Conservation (phyloP, 2,113 vertebrate genomes). For the Nerophis lumbriciformis region DNA sequence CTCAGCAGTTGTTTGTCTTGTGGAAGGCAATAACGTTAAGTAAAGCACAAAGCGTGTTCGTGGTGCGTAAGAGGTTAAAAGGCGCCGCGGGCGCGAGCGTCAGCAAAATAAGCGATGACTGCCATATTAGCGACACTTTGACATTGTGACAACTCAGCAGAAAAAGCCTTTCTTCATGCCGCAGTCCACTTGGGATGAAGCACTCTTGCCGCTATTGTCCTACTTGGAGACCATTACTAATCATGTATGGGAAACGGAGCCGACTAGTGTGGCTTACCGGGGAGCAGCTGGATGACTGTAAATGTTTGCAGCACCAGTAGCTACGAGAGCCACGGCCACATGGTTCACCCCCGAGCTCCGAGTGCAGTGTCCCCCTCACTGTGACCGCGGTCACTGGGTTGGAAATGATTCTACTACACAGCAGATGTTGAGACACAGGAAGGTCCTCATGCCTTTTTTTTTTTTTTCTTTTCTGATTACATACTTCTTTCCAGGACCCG, state of each 20-base stretch:
- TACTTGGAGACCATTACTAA: slow-evolving; percentile 5
- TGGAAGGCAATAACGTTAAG: neutral
- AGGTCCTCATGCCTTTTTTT: neutral
- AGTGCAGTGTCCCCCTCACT: slow-evolving; percentile 39
- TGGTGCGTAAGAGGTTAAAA: neutral
- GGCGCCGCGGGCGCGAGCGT: neutral
- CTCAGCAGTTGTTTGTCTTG: no score
- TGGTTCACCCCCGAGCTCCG: slow-evolving; percentile 26
- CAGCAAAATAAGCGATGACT: slow-evolving; percentile 14
- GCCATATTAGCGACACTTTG: slow-evolving; percentile 11
- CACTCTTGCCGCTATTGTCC: neutral
- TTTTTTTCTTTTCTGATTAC: neutral
- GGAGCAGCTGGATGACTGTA: slow-evolving; percentile 49
- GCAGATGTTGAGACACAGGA: neutral
- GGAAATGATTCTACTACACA: neutral
- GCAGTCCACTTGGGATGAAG: neutral
- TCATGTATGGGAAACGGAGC: slow-evolving; percentile 1
- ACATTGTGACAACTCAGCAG: slow-evolving; percentile 15
- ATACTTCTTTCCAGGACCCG: slow-evolving; percentile 18
- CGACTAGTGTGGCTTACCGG: slow-evolving; percentile 15
- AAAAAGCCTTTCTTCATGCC: slow-evolving; percentile 14
- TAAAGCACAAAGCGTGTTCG: neutral
- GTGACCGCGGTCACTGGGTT: slow-evolving; percentile 13
- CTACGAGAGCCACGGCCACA: slow-evolving; percentile 40
- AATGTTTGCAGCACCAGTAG: slow-evolving; percentile 47